phyloP scores from a whole-genome alignment of 2,797 vertebrate genomes.

The Heterohyrax brucei region DNA sequence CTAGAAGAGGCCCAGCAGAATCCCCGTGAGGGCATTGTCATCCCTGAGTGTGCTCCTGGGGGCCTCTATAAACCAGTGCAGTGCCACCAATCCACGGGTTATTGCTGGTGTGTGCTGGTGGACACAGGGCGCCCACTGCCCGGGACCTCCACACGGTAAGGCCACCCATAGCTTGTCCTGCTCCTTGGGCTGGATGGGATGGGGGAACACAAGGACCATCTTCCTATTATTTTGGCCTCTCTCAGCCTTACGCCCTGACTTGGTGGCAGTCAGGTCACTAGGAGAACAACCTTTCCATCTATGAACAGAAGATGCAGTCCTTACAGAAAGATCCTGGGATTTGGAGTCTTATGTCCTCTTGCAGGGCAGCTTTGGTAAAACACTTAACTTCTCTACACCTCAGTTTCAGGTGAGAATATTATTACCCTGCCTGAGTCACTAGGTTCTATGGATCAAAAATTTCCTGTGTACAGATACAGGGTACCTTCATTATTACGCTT shows the following conservation, averaged over 20 bases:
- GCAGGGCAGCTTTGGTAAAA: not conserved
- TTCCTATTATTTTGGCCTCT: not conserved
- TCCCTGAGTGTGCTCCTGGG: conserved; percentile 96
- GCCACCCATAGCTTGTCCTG: not conserved
- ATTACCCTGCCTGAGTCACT: not conserved
- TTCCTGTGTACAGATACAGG: not conserved
- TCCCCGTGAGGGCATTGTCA: conserved; percentile 95
- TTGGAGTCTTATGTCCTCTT: not conserved
- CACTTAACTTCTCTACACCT: not conserved
- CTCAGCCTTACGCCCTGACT: not conserved
- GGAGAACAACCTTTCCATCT: not conserved
- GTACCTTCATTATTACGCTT: not conserved
- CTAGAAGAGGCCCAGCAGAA: conserved; percentile 96
- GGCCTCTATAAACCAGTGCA: conserved; percentile 98
- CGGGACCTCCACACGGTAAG: conserved; percentile 97
- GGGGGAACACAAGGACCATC: not conserved
- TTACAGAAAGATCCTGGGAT: not conserved
- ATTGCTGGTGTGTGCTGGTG: conserved; percentile 99
- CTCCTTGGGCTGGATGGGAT: not conserved
- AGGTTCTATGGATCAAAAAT: not conserved
- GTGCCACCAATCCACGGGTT: conserved; percentile 99
- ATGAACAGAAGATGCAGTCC: not conserved
- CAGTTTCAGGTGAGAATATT: not conserved
- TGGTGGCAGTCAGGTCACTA: not conserved
- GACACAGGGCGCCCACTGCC: conserved; percentile 98